Conservation (phyloP, 2,888 invertebrate genomes). For the Leistus spinibarbis region DNA sequence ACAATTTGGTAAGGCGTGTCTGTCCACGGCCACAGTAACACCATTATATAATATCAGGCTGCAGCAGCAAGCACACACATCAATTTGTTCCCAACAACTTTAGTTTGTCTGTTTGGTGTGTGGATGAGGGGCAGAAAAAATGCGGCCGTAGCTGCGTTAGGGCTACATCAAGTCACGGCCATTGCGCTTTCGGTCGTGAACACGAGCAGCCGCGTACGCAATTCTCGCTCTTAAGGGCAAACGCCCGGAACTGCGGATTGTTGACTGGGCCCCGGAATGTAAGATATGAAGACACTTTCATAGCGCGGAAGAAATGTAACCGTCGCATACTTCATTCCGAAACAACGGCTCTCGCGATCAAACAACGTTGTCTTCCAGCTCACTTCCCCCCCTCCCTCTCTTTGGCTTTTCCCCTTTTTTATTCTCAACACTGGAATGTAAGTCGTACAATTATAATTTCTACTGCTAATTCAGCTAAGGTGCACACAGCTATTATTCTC, state of each 20-base stretch:
- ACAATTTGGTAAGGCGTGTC: neutral
- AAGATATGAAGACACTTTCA: conserved; percentile 38
- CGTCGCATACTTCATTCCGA: conserved; percentile 15
- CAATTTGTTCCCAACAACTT: conserved; percentile 27
- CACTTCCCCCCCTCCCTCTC: neutral
- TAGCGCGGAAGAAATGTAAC: conserved; percentile 34
- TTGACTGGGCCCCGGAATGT: conserved; percentile 34
- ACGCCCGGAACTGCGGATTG: conserved; percentile 33
- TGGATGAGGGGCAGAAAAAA: conserved; percentile 10
- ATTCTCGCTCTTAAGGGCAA: conserved; percentile 13
- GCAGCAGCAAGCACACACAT: conserved; percentile 21
- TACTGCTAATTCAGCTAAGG: too few species aligned
- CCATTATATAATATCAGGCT: neutral
- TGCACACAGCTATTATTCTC: too few species aligned
- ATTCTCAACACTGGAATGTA: neutral
- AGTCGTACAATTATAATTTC: too few species aligned
- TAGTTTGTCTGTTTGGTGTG: conserved; percentile 4
- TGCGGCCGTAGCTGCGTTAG: neutral
- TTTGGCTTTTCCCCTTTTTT: neutral
- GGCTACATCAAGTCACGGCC: neutral
- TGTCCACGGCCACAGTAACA: neutral
- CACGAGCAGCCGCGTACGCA: neutral
- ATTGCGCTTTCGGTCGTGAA: neutral
- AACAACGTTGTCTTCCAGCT: neutral
- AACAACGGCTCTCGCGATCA: conserved; percentile 4